Base-by-base conservation (phyloP, 2,888 invertebrate species). In the Matsumyia berberina region DNA sequence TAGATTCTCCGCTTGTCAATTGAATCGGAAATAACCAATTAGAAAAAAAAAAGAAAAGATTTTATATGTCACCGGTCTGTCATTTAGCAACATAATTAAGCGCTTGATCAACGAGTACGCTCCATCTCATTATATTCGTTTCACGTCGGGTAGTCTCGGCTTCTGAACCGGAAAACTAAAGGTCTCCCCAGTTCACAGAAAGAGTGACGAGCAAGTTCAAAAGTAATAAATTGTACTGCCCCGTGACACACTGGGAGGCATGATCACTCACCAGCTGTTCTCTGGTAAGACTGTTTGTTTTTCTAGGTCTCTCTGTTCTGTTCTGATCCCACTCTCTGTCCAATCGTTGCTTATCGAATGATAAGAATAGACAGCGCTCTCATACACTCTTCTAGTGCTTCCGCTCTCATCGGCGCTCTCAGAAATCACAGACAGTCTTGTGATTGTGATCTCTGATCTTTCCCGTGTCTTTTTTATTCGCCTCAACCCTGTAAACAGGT, bases 361-460 rank as follows among this genome's bases (percentile, higher is more conserved):
- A 69, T 69, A 69, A 46, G 44, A 55, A 31, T 35, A 64, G 9
- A 42, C 31, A 7, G 1, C 19, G 2, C 31, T 60, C 51, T 31
- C 33, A 19, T 0, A 12, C 2, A n/a, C 46, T 60, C 31, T 33
- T 31, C 9, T 9, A 6, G 33, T 12, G 29, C 0, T 17, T 9
- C n/a, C 37, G 7, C 6, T 51, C 58, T 76, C 76, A 3, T 58
- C 57, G 19, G 12, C 19, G 51, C 46, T 69, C 67, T 17, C n/a
- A n/a, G n/a, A 15, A 12, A 17, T 17, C 29, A 17, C 29, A n/a
- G 15, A 42, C 19, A 9, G 66, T 60, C 77, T 51, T 60, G 53
- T 51, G 77, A 77, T 51, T 60, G 53, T 51, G 77, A 77, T 77
- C 60, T 60, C 33, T 29, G 77, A 77, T 77, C 60, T 60, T 42